These are phyloP conservation scores for Esperia sulphurella DNA, from an alignment of 2,888 invertebrate species.

Conservation along the genomic window DNA sequence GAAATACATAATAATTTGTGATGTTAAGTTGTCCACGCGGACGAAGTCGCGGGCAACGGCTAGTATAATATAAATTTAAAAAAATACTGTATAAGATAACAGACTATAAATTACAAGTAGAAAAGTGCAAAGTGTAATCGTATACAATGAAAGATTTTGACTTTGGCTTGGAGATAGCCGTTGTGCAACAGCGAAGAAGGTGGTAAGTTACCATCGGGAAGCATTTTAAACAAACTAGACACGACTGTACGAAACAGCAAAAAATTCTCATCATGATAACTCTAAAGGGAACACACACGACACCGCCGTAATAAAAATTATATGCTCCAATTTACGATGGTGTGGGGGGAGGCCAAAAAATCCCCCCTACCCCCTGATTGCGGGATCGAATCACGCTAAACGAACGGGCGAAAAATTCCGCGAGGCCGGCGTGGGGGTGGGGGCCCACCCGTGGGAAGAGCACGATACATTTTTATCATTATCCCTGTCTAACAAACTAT, in stretches of 20 bases:
- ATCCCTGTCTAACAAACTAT: constrained; percentile 35
- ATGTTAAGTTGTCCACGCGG: too few relatives aligned
- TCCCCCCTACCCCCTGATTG: constrained; percentile 44
- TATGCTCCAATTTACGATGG: constrained; percentile 77
- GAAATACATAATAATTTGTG: too few relatives aligned
- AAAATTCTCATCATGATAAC: constrained; percentile 4
- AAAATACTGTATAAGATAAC: too few relatives aligned
- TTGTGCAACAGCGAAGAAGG: too few relatives aligned
- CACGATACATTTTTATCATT: constrained; percentile 30
- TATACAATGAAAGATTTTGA: too few relatives aligned
- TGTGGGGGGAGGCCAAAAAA: constrained; percentile 52
- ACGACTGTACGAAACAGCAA: not conserved
- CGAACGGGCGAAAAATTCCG: constrained; percentile 24
- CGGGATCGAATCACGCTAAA: constrained; percentile 32
- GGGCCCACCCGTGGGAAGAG: constrained; percentile 8
- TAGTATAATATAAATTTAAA: too few relatives aligned
- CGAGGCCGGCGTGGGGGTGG: constrained; percentile 12
- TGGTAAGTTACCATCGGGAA: too few relatives aligned
- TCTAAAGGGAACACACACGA: constrained; percentile 31
- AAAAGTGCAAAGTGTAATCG: too few relatives aligned
- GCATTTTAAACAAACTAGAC: too few relatives aligned
- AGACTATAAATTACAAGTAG: too few relatives aligned
- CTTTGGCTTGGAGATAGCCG: too few relatives aligned
- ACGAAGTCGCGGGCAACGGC: too few relatives aligned
- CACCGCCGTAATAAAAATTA: constrained; percentile 77